These are phyloP conservation scores for Sandelia bainsii DNA, from an alignment of 2,797 vertebrate genomes.

Conservation along the genomic window DNA sequence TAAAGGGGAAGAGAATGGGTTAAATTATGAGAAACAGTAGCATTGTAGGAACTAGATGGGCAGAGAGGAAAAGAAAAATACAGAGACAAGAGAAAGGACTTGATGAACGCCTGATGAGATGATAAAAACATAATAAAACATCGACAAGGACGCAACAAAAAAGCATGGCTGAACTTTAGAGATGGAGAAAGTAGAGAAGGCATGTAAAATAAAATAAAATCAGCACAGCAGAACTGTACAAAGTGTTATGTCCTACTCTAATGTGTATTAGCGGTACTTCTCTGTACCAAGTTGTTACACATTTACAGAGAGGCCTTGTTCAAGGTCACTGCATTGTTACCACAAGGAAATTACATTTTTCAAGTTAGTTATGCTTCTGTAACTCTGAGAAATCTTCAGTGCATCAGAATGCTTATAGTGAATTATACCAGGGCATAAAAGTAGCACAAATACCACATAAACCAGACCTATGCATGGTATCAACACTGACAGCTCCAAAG, in stretches of 20 bases:
- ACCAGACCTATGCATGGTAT: not conserved
- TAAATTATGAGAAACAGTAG: not conserved
- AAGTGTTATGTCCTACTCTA: conserved; percentile 3
- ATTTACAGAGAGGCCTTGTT: conserved; percentile 7
- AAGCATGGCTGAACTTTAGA: not conserved
- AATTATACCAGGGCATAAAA: not conserved
- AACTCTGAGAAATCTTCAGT: not conserved
- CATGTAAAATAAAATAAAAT: not conserved
- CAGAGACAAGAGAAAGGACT: not conserved
- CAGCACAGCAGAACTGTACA: not conserved
- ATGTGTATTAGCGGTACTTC: not conserved
- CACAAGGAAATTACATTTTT: conserved; percentile 2
- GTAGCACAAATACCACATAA: not conserved
- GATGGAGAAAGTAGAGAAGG: not conserved
- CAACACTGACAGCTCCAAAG: too few species aligned
- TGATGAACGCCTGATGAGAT: not conserved
- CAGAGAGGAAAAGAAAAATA: too few species aligned
- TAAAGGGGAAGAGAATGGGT: not conserved
- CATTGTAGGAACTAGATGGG: not conserved
- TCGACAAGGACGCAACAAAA: not conserved
- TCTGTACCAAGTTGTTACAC: conserved; percentile 17
- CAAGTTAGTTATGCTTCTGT: conserved; percentile 3
- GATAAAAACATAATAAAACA: not conserved
- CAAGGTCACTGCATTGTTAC: conserved; percentile 35
- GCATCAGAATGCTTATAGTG: not conserved